These are phyloP conservation scores for Saiga tatarica DNA, from an alignment of 2,113 vertebrate genomes.

Conservation along the genomic window DNA sequence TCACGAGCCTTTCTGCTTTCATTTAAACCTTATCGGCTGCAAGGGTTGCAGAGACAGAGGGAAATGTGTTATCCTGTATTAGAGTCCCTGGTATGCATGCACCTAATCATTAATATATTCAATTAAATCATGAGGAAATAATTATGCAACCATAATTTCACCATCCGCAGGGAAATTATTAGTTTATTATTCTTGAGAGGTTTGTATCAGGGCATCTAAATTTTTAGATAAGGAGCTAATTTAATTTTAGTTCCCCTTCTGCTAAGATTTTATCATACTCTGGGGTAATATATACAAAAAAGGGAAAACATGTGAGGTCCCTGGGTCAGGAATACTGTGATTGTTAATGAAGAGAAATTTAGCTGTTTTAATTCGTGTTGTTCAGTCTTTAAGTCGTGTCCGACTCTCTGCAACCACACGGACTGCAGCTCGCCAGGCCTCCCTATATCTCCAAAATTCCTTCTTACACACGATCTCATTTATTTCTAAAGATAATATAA, in stretches of 20 bases:
- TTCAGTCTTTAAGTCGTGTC: background rate
- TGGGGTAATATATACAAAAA: background rate
- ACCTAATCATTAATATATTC: constrained; percentile 30
- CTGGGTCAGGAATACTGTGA: constrained; percentile 14
- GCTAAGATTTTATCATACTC: constrained; percentile 61
- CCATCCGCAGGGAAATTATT: constrained; percentile 52
- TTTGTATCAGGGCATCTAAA: constrained; percentile 54
- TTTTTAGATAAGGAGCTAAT: constrained; percentile 53
- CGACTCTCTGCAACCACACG: background rate
- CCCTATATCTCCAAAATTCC: background rate
- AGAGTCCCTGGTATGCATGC: background rate
- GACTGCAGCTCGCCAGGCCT: background rate
- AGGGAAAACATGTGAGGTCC: background rate
- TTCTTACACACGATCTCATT: background rate
- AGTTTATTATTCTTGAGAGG: constrained; percentile 49
- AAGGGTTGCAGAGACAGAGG: background rate
- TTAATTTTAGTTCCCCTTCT: constrained; percentile 57
- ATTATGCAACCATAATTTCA: constrained; percentile 39
- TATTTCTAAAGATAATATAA: background rate
- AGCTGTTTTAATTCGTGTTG: background rate
- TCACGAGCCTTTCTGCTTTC: background rate
- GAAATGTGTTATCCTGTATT: background rate
- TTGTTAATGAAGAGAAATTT: constrained; percentile 7
- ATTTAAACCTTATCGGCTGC: background rate
- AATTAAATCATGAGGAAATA: constrained; percentile 62